phyloP scores from a whole-genome alignment of 2,113 vertebrate genomes.

The Mastomys natalensis region DNA sequence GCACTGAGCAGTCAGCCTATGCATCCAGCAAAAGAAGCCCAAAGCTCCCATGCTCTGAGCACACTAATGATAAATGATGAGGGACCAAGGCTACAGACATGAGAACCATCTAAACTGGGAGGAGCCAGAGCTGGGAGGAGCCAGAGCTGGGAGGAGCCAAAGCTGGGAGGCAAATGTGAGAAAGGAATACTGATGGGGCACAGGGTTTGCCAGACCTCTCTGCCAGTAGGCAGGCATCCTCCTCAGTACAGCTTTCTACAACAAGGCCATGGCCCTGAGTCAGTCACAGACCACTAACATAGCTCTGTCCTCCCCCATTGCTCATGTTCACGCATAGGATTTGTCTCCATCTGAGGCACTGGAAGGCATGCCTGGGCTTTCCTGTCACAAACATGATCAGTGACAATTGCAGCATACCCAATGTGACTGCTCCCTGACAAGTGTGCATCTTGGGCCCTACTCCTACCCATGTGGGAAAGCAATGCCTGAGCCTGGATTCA shows the following conservation, averaged over 20 bases:
- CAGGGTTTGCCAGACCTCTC: too few species aligned
- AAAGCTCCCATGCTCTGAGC: too few species aligned
- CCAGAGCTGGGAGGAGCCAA: too few species aligned
- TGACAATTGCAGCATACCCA: not conserved
- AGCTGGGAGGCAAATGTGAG: too few species aligned
- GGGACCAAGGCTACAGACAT: too few species aligned
- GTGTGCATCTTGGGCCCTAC: not conserved
- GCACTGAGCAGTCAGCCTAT: not conserved
- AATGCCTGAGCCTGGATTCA: not conserved
- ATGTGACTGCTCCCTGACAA: not conserved
- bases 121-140: not conserved
- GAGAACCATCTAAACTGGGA: not conserved
- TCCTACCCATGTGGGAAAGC: slow-evolving; percentile 19
- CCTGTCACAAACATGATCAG: not conserved
- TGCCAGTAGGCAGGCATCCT: not conserved
- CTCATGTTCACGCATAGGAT: too few species aligned
- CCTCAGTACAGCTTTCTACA: too few species aligned
- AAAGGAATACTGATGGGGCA: fast-evolving
- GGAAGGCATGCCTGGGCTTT: fast-evolving
- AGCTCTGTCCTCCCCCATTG: not conserved
- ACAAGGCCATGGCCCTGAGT: not conserved
- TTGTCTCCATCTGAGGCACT: not conserved
- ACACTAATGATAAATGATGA: fast-evolving
- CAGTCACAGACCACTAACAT: too few species aligned
- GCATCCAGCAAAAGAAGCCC: too few species aligned